Conservation (phyloP, 2,888 invertebrate species). For the Cephalotes varians region DNA sequence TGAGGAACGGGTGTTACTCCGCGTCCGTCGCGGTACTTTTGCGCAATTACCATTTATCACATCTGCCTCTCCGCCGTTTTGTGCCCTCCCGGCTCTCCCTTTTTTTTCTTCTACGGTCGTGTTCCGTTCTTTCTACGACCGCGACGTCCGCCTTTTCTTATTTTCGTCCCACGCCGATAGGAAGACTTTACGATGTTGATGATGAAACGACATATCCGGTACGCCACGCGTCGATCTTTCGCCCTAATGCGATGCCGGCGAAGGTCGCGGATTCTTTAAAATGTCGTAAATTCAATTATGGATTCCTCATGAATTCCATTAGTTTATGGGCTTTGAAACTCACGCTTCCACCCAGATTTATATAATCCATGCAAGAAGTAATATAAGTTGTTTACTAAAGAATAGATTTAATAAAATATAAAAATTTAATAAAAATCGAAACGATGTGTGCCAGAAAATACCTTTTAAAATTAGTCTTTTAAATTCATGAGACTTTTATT, state of each 20-base stretch:
- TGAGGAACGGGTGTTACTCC: slow-evolving; percentile 84
- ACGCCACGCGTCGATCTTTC: slow-evolving; percentile 59
- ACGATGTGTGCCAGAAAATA: neutral
- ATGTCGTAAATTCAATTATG: slow-evolving; percentile 35
- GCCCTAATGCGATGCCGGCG: slow-evolving; percentile 55
- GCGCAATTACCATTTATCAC: slow-evolving; percentile 83
- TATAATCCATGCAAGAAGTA: neutral
- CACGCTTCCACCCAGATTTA: no score
- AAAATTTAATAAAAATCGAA: slow-evolving; percentile 1
- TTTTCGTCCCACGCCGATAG: slow-evolving; percentile 50
- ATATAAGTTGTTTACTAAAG: neutral
- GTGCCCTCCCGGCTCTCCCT: slow-evolving; percentile 31
- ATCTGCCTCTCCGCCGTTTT: slow-evolving; percentile 69
- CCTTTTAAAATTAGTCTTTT: slow-evolving; percentile 3
- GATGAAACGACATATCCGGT: slow-evolving; percentile 60
- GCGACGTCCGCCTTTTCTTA: slow-evolving; percentile 46
- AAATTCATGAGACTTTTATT: neutral
- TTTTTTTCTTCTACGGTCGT: neutral
- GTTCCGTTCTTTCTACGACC: slow-evolving; percentile 21
- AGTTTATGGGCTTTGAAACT: slow-evolving; percentile 17
- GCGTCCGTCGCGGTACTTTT: slow-evolving; percentile 80
- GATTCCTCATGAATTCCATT: slow-evolving; percentile 6
- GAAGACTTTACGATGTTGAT: slow-evolving; percentile 11
- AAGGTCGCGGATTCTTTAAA: slow-evolving; percentile 56
- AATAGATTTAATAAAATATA: neutral